phyloP scores from a whole-genome alignment of 1,140 invertebrate genomes.

The Ooceraea biroi region DNA sequence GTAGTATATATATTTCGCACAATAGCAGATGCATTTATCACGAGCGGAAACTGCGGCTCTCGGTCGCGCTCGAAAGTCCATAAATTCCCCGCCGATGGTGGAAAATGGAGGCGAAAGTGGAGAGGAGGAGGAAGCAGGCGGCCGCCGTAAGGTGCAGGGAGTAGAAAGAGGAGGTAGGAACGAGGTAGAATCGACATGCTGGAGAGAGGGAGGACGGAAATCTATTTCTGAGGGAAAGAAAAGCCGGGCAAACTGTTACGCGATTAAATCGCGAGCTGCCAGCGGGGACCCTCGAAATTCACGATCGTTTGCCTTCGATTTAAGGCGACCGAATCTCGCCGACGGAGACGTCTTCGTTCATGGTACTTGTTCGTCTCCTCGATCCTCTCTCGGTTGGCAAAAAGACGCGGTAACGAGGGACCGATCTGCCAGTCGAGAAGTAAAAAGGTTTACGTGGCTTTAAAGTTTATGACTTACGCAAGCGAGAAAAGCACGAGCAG shows the following conservation, averaged over 20 bases:
- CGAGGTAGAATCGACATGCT: background rate
- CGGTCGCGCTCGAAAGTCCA: conserved; percentile 49
- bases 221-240: conserved; percentile 52
- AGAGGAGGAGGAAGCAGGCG: background rate
- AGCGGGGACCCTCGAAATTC: conserved; percentile 42
- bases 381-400: background rate
- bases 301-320: conserved; percentile 55
- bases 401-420: conserved; percentile 49
- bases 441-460: conserved; percentile 54
- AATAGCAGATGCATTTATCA: conserved; percentile 60
- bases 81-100: conserved; percentile 45
- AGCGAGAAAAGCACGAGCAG: conserved; percentile 11
- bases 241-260: conserved; percentile 62
- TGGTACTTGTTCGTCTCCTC: background rate
- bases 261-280: conserved; percentile 57
- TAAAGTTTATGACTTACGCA: conserved; percentile 37
- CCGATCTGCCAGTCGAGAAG: conserved; percentile 10
- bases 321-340: conserved; percentile 31
- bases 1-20: conserved; percentile 40
- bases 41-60: conserved; percentile 51
- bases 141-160: background rate
- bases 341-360: conserved; percentile 34
- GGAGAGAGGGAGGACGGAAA: conserved; percentile 35
- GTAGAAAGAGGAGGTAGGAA: background rate
- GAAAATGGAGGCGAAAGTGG: conserved; percentile 9